These are phyloP conservation scores for Acinonyx jubatus DNA, from an alignment of 2,113 vertebrate genomes.

Conservation along the genomic window DNA sequence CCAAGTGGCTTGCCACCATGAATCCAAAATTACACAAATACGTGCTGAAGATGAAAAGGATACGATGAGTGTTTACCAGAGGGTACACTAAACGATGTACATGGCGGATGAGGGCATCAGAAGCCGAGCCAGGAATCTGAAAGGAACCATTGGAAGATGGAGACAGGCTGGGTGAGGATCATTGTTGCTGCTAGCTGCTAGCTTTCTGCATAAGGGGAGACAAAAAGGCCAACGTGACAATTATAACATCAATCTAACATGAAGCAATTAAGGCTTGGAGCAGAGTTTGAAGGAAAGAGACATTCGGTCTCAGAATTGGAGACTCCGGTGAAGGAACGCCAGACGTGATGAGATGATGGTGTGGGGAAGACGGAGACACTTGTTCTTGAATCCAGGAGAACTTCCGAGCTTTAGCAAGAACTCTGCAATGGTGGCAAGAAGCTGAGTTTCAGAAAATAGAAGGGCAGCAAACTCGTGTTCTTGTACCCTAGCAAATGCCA, in stretches of 20 bases:
- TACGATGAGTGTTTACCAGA: not conserved
- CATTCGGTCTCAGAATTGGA: not conserved
- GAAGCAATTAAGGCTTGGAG: not conserved
- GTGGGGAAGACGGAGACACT: not conserved
- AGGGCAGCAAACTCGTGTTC: not conserved
- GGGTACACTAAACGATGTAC: not conserved
- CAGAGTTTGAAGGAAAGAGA: not conserved
- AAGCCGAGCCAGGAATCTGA: not conserved
- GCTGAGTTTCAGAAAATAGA: not conserved
- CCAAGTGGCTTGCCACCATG: not conserved
- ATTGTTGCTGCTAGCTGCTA: not conserved
- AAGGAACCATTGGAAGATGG: not conserved
- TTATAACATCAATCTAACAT: not conserved
- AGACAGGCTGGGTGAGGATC: not conserved
- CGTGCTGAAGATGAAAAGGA: not conserved
- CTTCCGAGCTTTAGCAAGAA: not conserved
- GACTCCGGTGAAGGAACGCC: not conserved
- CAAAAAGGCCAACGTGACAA: not conserved
- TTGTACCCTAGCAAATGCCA: not conserved
- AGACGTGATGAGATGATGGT: not conserved
- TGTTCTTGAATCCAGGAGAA: not conserved
- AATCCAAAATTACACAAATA: not conserved
- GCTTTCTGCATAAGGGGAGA: not conserved
- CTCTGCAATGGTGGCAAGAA: not conserved
- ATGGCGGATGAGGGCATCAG: not conserved